A percentile compares a stretch with the other conserved stretches of the same genome.
Evolutionary conservation across 2,888 invertebrate species (phyloP).

Genomic region (Pachydiplax longipennis): DNA sequence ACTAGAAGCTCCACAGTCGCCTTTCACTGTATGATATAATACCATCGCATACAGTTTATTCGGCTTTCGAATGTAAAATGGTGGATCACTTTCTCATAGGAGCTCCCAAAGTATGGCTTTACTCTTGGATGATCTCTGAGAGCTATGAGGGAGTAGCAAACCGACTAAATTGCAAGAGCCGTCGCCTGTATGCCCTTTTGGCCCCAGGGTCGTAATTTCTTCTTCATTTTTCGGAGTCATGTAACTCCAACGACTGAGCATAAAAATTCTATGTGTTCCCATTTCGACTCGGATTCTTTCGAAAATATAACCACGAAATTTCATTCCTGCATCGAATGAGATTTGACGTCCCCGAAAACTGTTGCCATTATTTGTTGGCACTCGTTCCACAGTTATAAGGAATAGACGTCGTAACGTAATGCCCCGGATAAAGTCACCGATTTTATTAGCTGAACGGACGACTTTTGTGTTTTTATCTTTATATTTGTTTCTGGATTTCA

Average conservation of each 20-base stretch:
- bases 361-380: background rate
- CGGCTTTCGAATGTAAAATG: no score
- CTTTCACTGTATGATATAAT: no score
- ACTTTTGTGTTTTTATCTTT: background rate
- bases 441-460: background rate
- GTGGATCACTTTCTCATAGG: no score
- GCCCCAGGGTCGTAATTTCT: background rate
- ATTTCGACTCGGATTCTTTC: background rate
- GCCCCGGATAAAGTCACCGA: background rate
- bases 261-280: background rate
- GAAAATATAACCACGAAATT: background rate
- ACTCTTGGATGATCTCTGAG: no score
- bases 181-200: background rate
- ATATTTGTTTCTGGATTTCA: background rate
- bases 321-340: background rate
- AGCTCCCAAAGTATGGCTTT: no score
- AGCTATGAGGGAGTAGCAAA: no score
- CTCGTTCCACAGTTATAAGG: background rate
- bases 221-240: background rate
- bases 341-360: background rate
- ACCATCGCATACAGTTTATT: no score
- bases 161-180: background rate
- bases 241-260: background rate
- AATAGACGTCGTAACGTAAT: background rate
- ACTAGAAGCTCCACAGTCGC: no score